Evolutionary conservation across 2,888 invertebrate species (phyloP).

Genomic region (Epicampocera succincta): DNA sequence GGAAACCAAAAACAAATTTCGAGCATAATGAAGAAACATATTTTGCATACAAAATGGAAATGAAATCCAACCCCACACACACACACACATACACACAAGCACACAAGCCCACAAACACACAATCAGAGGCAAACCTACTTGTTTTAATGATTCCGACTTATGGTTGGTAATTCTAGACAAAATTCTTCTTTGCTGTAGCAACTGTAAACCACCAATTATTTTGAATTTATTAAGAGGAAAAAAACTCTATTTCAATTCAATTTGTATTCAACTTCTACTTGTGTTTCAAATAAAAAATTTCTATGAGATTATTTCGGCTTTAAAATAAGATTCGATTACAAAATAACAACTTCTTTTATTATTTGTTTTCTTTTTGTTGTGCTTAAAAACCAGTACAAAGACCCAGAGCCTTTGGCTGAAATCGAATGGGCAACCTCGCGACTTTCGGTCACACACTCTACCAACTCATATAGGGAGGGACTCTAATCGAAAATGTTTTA

Average conservation of each 20-base stretch:
- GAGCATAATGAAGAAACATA: constrained; percentile 61
- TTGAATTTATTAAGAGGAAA: constrained; percentile 9
- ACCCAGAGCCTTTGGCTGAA: too few species aligned
- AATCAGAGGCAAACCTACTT: neutral
- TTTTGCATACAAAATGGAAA: constrained; percentile 58
- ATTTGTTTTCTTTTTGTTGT: too few species aligned
- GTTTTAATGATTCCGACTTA: constrained; percentile 3
- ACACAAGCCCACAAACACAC: constrained; percentile 2
- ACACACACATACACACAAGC: neutral
- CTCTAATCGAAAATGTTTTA: too few species aligned
- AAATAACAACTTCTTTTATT: too few species aligned
- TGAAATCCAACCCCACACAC: neutral
- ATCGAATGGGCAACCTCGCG: too few species aligned
- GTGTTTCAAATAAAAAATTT: neutral
- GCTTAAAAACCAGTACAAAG: too few species aligned
- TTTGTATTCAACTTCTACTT: constrained; percentile 6
- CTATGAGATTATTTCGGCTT: neutral
- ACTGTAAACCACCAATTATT: constrained; percentile 35
- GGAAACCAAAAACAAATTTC: constrained; percentile 19
- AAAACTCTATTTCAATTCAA: constrained; percentile 15
- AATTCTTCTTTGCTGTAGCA: neutral
- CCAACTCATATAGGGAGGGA: too few species aligned
- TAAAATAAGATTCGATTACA: neutral
- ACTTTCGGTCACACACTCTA: too few species aligned
- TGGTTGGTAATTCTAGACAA: neutral